A percentile compares a stretch with the other conserved stretches of the same genome.
These are phyloP conservation scores for Hesperophylax magnus DNA, from an alignment of 1,140 invertebrate genomes.

Conservation along the genomic window DNA sequence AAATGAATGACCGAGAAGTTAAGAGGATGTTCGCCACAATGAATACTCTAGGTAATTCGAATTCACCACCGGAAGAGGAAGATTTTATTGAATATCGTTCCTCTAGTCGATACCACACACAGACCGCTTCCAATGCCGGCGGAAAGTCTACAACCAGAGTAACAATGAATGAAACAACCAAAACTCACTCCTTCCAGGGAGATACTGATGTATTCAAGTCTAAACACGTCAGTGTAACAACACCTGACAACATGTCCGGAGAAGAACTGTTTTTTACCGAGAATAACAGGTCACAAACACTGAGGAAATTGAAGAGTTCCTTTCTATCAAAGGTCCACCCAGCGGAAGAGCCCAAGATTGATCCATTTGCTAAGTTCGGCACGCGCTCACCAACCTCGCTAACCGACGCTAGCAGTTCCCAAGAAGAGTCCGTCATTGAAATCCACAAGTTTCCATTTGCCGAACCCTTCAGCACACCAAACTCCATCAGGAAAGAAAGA, in stretches of 20 bases:
- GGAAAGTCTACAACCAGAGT: constrained; percentile 16
- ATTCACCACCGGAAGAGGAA: not conserved
- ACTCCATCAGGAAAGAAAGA: constrained; percentile 40
- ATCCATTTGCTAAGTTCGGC: constrained; percentile 63
- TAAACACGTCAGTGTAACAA: constrained; percentile 17
- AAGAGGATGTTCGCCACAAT: not conserved
- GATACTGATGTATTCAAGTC: not conserved
- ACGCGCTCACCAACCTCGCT: constrained; percentile 57
- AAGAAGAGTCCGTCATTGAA: constrained; percentile 35
- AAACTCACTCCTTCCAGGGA: constrained; percentile 11
- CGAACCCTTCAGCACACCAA: constrained; percentile 65
- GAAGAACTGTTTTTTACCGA: constrained; percentile 17
- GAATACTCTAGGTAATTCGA: not conserved
- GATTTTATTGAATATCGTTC: constrained; percentile 16
- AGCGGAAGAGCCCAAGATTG: constrained; percentile 28
- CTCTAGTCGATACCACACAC: constrained; percentile 10
- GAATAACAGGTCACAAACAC: constrained; percentile 29
- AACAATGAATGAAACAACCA: constrained; percentile 21
- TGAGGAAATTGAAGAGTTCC: constrained; percentile 34
- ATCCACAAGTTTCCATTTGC: constrained; percentile 69
- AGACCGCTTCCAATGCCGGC: not conserved
- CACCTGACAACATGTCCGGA: constrained; percentile 14
- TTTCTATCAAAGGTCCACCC: constrained; percentile 25
- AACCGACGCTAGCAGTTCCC: constrained; percentile 50
- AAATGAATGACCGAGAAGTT: constrained; percentile 34